Base-by-base conservation (phyloP, 2,888 invertebrate species). In the Hydropsyche betteni region DNA sequence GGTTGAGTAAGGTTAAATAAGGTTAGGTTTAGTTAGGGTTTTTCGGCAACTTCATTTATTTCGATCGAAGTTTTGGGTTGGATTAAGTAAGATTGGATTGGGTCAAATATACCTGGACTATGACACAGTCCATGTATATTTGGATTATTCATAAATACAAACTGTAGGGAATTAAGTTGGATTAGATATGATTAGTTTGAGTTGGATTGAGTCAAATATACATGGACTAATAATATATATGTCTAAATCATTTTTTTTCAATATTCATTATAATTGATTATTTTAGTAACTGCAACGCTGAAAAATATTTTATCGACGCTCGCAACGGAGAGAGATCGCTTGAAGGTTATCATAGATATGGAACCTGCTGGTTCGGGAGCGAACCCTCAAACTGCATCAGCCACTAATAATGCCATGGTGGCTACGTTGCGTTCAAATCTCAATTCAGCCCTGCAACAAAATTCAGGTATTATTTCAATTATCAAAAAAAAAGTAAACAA, bases 391-490 rank as follows among this genome's bases (percentile, higher is more conserved):
- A 78, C 80, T 36, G 82, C 85, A 14, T 72, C 83, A 2, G 86
- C 87, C 1, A 85, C 84, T 12, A 80, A 84, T 69, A 86, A 85
- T 76, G 85, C 84, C 33, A 82, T 89, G 69, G 81, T 89, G 79
- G 86, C 90, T 0, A 88, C 89, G 4, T 83, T 92, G 0, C 84
- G 90, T 14, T 88, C 88, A 73, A 90, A 90, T 82, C 87, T 92
- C 68, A 87, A 86, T 78, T 88, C 92, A 80, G 91, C 92, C 0
- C 83, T 93, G 76, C 92, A 93, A 79, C 94, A 94, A 85, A 94
- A 94, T 85, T 89, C 89, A 77, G 88, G 88, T 88, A 82, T 84
- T 24, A 24, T 24, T 24, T 24, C 24, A 24, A 24, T 24, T 24
- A 24, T 24, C 24, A 86, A 80, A 75, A 34, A 64, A 12, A 12